Conservation (phyloP, 2,888 invertebrate species). For the Leptura quadrifasciata region DNA sequence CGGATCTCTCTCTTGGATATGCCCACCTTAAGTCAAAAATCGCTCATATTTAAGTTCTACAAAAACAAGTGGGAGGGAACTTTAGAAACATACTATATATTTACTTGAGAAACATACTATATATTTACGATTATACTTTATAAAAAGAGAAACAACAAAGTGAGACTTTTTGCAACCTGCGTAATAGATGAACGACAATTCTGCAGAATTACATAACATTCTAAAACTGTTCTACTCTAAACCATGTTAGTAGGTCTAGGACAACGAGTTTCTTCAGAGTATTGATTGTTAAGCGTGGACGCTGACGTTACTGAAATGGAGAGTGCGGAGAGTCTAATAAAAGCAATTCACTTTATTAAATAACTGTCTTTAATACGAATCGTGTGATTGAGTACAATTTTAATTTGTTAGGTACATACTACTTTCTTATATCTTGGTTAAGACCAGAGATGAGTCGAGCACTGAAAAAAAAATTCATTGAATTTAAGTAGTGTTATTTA, state of each 20-base stretch:
- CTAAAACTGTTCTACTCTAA: not conserved
- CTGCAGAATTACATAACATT: not conserved
- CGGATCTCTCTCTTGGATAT: too few relatives aligned
- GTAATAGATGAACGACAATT: not conserved
- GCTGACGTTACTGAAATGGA: not conserved
- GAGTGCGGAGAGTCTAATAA: not conserved
- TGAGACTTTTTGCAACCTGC: not conserved
- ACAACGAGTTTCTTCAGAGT: not conserved
- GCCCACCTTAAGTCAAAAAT: too few relatives aligned
- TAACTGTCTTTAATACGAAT: not conserved
- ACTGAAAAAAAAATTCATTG: too few relatives aligned
- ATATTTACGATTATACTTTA: too few relatives aligned
- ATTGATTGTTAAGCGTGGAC: slow-evolving; percentile 2
- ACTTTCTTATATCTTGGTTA: too few relatives aligned
- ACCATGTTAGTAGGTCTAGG: slow-evolving; percentile 2
- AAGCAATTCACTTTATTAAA: not conserved
- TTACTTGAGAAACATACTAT: too few relatives aligned
- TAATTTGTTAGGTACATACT: too few relatives aligned
- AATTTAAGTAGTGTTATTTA: too few relatives aligned
- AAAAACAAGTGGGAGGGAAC: too few relatives aligned
- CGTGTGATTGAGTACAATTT: not conserved
- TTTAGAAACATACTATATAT: too few relatives aligned
- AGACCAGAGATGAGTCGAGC: too few relatives aligned
- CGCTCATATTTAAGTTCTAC: too few relatives aligned
- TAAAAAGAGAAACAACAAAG: not conserved